Base-by-base conservation (phyloP, 2,888 invertebrate genomes). In the Hemithea aestivaria region DNA sequence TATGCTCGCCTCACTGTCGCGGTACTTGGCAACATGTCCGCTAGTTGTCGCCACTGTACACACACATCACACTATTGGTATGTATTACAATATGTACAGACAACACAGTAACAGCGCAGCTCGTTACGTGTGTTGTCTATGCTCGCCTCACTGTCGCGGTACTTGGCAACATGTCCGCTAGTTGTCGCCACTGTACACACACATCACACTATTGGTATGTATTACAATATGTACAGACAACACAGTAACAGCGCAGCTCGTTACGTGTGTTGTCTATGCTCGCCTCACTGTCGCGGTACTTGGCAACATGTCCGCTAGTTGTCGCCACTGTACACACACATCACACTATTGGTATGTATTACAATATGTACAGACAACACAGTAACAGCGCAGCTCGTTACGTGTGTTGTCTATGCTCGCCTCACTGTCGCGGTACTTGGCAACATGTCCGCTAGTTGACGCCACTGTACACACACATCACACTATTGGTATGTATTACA, bases 21-120 rank as follows among this genome's bases (percentile, higher is more conserved):
- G 74, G 7, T 90, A 89, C 64, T 81, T 90, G 49, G 53, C 73
- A 0, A 66, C 78, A 27, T 88, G 88, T 20, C 83, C 90, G 4
- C 71, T 78, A 37, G 70, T 89, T 7, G 71, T 84, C 9, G 66
- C 88, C 1, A 71, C 66, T 20, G 57, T 90, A 0, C 84, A 81
- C 42, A 68, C 66, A 0, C 78, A 83, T 7, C 58, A 34, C 3
- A 72, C 83, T 35, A 59, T 89, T 4, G 89, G 87, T 71, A 56
- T 54, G 62, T 10, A 16, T 16, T 16, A 16, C 5, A 16, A 5
- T 16, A 16, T 5, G 2, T 16, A 5, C 5, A 16, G 5, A 21
- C 10, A 2, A 20, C 7, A 8, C 10, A 24, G 7, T n/a, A 16
- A 32, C 89, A 89, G 53, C 87, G 89, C 51, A 82, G 88, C 0